Base-by-base conservation (phyloP, 2,888 invertebrate species). In the Sinopyrophorus schimmeli region DNA sequence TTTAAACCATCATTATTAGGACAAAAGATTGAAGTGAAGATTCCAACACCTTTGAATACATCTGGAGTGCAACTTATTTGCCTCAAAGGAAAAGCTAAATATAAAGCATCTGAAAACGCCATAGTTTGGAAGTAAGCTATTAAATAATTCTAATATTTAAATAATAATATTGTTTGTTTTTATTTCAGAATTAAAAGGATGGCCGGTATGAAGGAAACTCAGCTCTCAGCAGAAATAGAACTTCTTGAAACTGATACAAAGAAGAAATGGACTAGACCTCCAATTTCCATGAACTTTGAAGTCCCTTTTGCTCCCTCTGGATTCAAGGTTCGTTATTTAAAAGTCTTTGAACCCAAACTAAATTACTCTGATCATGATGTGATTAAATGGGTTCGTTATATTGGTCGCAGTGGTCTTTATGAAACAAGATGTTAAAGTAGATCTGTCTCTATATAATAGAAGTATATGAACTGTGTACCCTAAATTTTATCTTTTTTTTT, bases 341-440 rank as follows among this genome's bases (percentile, higher is more conserved):
- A 99, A 75, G 99, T 99, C 55, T 99, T 99, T 68, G 99, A 99
- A 76, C 92, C 98, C 1, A 99, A 99, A 74, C 81, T 99, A 64
- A 99, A 99, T 80, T 99, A 99, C 76, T 98, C 97, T 1, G 99
- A 99, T 76, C 98, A 99, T 68, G 99, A 99, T 74, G 99, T 99
- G 59, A 98, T 99, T 71, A 99, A 99, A 86, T 99, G 99, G 99
- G 99, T 99, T 58, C 84, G 99, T 17, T 99, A 99, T 77, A 99
- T 99, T 69, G 99, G 99, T 30, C 87, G 97, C 68, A 98, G 97
- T 71, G 99, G 99, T 46, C 84, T 99, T 28, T 99, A 99, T 73
- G 99, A 99, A 79, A 99, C 99, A 23, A 81, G 99, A 76, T 99
- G 99, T 80, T 99, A 85, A 79, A 32, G 5, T 37, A 31, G 31